Evolutionary conservation across 2,797 vertebrate genomes (phyloP), one percentile per base, ranked within the genome.

Genomic region (Brotula barbata): DNA sequence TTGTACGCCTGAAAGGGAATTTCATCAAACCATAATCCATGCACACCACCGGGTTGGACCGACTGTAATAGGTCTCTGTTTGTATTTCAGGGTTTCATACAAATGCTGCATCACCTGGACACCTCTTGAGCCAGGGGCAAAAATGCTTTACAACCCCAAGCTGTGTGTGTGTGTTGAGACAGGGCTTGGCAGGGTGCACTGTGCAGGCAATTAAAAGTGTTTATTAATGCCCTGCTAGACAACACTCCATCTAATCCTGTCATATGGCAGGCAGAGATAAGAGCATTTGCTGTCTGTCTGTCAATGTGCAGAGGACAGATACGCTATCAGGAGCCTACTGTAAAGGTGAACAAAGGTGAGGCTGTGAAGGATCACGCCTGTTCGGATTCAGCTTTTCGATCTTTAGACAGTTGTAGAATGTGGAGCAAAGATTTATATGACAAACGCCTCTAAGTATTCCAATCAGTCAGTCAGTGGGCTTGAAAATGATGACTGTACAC

Each of bases 201-300:
- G 53, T 81, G 81, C 73, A 87, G 84, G 83, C 87, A 89, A 88
- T 88, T 89, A 87, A 90, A 89, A 83, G 68, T 78, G 79, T 81
- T 83, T 86, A 88, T 87, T 89, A 88, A 82, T 85, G 87, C 81
- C 82, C 86, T 84, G 83, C 87, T 80, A 84, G 81, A 83, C 82
- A 87, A 85, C 81, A 78, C 80, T 81, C 81, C 62, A 72, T 71
- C 83, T 86, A 85, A 90, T 88, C 83, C 89, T 74, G 73, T 87
- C 84, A 83, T 88, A 85, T 90, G 89, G 80, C 72, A 72, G 58
- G 63, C 78, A 71, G 77, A 43, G 90, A 91, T 91, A 91, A 91
- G 85, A 63, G 79, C 80, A 71, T 86, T 83, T 83, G 61, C 73
- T 50, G 67, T 54, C 71, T 77, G 71, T 58, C 71, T 78, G 74